Evolutionary conservation across 2,888 invertebrate genomes (phyloP).

Genomic region (Selenia dentaria): DNA sequence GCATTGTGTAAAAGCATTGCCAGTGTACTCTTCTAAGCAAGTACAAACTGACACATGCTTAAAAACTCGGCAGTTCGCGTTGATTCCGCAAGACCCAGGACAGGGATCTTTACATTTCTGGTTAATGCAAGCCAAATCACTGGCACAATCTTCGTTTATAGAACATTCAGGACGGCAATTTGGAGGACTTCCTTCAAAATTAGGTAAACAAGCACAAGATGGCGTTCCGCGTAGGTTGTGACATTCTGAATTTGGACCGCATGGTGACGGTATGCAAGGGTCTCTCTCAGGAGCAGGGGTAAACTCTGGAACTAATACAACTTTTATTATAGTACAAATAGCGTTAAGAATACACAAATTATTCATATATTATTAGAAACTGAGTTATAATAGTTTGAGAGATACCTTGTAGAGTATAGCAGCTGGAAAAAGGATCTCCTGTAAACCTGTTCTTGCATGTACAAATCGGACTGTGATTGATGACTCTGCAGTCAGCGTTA

Average conservation of each 20-base stretch:
- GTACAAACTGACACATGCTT: conserved; percentile 87
- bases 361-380: too few species aligned
- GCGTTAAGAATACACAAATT: too few species aligned
- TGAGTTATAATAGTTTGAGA: neutral
- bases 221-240: conserved; percentile 81
- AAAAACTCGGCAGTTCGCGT: conserved; percentile 84
- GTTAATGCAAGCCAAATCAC: conserved; percentile 87
- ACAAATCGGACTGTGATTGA: conserved; percentile 90
- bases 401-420: conserved; percentile 79
- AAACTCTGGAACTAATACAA: conserved; percentile 54
- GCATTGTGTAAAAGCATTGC: conserved; percentile 86
- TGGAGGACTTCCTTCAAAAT: conserved; percentile 87
- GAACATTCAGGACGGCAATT: conserved; percentile 88
- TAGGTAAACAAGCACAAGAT: conserved; percentile 86
- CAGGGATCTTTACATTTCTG: conserved; percentile 88
- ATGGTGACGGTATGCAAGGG: conserved; percentile 88
- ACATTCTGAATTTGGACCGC: conserved; percentile 87
- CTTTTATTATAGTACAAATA: too few species aligned
- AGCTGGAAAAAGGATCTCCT: conserved; percentile 88
- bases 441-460: conserved; percentile 85
- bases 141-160: conserved; percentile 88
- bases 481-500: conserved; percentile 88
- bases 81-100: conserved; percentile 87
- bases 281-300: conserved; percentile 67
- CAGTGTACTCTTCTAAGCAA: conserved; percentile 84